phyloP scores from a whole-genome alignment of 2,113 vertebrate genomes.

The Mirounga angustirostris region DNA sequence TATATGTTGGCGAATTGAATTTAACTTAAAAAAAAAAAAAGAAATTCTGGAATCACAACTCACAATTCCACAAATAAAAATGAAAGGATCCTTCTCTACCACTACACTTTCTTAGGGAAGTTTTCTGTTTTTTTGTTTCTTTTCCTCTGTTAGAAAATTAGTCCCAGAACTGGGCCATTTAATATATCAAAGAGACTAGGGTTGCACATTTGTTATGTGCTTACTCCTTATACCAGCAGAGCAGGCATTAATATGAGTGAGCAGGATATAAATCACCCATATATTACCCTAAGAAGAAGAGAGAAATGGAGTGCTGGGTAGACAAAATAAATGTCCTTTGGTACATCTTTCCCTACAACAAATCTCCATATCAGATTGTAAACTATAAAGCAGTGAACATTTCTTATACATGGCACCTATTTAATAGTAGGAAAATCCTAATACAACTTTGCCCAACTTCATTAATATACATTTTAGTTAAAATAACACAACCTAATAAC shows the following conservation, averaged over 20 bases:
- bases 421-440: neutral
- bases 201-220: too few relatives aligned
- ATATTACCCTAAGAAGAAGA: neutral
- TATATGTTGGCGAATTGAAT: too few relatives aligned
- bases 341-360: neutral
- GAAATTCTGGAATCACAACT: neutral
- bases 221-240: neutral
- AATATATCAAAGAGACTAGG: neutral
- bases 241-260: neutral
- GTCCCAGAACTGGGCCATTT: neutral
- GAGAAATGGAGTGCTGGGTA: neutral
- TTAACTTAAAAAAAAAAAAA: too few relatives aligned
- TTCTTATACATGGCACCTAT: neutral
- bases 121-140: neutral
- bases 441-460: neutral
- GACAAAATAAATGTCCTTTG: neutral
- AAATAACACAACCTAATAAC: neutral
- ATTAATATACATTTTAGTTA: neutral
- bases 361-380: neutral
- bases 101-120: neutral
- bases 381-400: neutral
- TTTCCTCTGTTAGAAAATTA: neutral
- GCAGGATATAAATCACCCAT: neutral
- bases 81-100: neutral
- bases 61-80: neutral